Conservation (phyloP, 2,888 invertebrate genomes). For the Eupithecia centaureata region DNA sequence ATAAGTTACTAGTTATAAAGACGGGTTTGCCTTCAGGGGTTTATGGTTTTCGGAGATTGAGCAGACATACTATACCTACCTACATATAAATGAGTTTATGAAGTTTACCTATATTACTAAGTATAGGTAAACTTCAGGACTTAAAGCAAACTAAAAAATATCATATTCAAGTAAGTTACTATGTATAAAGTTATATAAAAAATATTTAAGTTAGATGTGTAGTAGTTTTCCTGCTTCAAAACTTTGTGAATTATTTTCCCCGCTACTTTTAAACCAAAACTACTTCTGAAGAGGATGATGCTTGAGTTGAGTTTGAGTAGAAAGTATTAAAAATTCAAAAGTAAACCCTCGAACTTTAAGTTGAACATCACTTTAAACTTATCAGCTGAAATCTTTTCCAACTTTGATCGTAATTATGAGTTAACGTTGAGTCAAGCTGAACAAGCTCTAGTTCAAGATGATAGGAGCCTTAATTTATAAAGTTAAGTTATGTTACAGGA, state of each 20-base stretch:
- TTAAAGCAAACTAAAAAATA: background rate
- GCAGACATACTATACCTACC: no score
- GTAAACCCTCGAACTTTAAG: constrained; percentile 14
- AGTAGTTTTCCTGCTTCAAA: background rate
- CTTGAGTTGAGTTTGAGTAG: background rate
- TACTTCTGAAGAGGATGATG: background rate
- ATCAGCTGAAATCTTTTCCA: constrained; percentile 30
- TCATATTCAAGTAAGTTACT: background rate
- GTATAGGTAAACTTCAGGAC: no score
- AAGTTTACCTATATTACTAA: no score
- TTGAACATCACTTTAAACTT: constrained; percentile 24
- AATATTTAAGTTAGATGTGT: background rate
- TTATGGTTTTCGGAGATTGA: background rate
- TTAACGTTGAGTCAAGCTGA: constrained; percentile 25
- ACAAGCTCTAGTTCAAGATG: constrained; percentile 3
- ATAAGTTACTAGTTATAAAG: no score
- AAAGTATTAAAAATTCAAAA: constrained; percentile 2
- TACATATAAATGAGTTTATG: background rate
- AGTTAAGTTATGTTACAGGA: background rate
- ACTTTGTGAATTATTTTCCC: background rate
- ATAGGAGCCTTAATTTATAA: background rate
- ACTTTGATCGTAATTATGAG: constrained; percentile 30
- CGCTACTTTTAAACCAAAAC: background rate
- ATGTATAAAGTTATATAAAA: background rate
- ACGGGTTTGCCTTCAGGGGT: background rate